A percentile compares a stretch with the other conserved stretches of the same genome.
phyloP scores from a whole-genome alignment of 2,888 invertebrate species.

The Cylindroiulus punctatus region DNA sequence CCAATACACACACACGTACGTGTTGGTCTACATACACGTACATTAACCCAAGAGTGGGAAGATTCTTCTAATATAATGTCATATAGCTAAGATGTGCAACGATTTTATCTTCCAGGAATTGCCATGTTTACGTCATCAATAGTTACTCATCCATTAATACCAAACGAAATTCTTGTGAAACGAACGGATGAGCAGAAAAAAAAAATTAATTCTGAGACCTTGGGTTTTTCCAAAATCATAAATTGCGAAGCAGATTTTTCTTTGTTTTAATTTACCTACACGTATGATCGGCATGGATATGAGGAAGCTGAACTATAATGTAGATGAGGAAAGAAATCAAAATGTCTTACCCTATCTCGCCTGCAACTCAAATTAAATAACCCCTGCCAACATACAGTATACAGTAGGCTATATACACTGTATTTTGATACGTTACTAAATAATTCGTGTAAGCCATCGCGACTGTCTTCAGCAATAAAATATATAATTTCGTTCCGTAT shows the following conservation, averaged over 20 bases:
- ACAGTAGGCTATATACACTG: no score
- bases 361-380: not conserved
- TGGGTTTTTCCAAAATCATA: conserved; percentile 21
- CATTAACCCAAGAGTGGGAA: no score
- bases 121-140: not conserved
- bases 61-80: not conserved
- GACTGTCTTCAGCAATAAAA: not conserved
- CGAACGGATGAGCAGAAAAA: not conserved
- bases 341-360: not conserved
- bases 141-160: not conserved
- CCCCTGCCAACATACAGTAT: not conserved
- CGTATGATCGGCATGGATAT: no score
- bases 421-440: not conserved
- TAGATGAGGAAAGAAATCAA: not conserved
- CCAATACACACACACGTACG: no score
- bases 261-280: not conserved
- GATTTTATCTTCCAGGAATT: no score
- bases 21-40: no score
- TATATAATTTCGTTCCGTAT: not conserved
- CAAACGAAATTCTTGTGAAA: not conserved
- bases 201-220: not conserved
- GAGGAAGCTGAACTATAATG: not conserved
- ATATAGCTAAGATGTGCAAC: no score
- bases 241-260: not conserved
- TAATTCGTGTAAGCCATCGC: not conserved